Evolutionary conservation across 2,888 invertebrate genomes (phyloP), one percentile per base, ranked within the genome.

Genomic region (Ligdia adustata): DNA sequence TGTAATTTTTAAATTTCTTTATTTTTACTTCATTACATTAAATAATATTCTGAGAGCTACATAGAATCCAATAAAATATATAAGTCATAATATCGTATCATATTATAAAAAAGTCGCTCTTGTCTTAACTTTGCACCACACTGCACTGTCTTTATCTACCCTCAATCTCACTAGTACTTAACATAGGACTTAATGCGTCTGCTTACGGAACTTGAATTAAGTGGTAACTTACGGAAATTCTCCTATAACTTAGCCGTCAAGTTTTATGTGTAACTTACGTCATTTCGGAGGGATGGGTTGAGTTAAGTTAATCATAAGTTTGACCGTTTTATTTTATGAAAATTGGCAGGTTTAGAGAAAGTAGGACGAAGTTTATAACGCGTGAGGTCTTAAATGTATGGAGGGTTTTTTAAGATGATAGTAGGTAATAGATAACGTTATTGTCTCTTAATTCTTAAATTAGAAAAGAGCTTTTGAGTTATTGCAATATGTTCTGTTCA

Each of bases 101-200:
- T n/a, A n/a, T n/a, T n/a, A n/a, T n/a, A n/a, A n/a, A n/a, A n/a
- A n/a, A n/a, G n/a, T n/a, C n/a, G n/a, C n/a, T n/a, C n/a, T n/a
- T n/a, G n/a, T n/a, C n/a, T n/a, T n/a, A n/a, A n/a, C n/a, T n/a
- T n/a, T n/a, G n/a, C 2, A 16, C 64, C 60, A 54, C 15, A 39
- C 31, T 44, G 39, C 46, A 32, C 54, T 47, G 26, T 22, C 38
- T 38, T 66, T 83, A 87, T 87, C 87, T 79, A 73, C 85, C 85
- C 84, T 74, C 72, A 66, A 85, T 87, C 84, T 75, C 44, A 52
- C 50, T 57, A 64, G 71, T 72, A 74, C 72, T 75, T 75, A 80
- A 77, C 85, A 82, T 82, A 67, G 75, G 76, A 75, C 75, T 78
- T 81, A 82, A 82, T 76, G 79, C 70, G 57, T 54, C 56, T 58